A percentile compares a stretch with the other conserved stretches of the same genome.
These are phyloP conservation scores for Gila orcuttii DNA, from an alignment of 2,113 vertebrate species.

Conservation along the genomic window DNA sequence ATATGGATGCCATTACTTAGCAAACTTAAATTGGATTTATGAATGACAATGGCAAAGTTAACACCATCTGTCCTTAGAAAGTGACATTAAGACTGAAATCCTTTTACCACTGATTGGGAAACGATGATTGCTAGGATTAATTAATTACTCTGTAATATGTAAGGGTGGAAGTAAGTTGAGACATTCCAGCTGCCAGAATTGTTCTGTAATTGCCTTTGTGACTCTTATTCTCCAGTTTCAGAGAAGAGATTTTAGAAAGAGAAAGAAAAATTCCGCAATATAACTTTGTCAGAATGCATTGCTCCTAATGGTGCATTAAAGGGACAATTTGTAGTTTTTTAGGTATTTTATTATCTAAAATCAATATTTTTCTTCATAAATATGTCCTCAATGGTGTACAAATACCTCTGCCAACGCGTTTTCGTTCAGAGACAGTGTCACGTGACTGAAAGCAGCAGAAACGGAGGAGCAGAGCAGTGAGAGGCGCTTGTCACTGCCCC, in stretches of 20 bases:
- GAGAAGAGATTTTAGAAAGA: not conserved
- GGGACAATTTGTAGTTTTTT: no score
- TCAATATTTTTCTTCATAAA: no score
- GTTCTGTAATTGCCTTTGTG: slow-evolving; percentile 61
- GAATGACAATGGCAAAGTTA: slow-evolving; percentile 63
- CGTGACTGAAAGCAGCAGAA: no score
- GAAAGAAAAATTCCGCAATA: not conserved
- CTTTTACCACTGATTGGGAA: slow-evolving; percentile 45
- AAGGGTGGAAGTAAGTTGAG: slow-evolving; percentile 50
- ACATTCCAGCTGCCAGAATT: slow-evolving; percentile 55
- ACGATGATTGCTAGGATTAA: slow-evolving; percentile 43
- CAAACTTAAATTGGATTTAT: slow-evolving; percentile 62
- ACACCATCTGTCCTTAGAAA: slow-evolving; percentile 50
- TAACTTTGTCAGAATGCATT: not conserved
- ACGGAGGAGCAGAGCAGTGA: no score
- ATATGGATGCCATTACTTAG: slow-evolving; percentile 61
- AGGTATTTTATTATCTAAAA: no score
- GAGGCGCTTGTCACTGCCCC: no score
- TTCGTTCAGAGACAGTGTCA: no score
- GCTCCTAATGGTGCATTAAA: not conserved
- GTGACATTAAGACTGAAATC: slow-evolving; percentile 54
- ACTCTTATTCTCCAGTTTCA: not conserved
- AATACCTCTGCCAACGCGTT: no score
- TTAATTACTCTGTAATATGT: slow-evolving; percentile 52
- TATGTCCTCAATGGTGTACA: no score